Conservation (phyloP, 2,797 vertebrate species). For the Eupleurogrammus muticus region DNA sequence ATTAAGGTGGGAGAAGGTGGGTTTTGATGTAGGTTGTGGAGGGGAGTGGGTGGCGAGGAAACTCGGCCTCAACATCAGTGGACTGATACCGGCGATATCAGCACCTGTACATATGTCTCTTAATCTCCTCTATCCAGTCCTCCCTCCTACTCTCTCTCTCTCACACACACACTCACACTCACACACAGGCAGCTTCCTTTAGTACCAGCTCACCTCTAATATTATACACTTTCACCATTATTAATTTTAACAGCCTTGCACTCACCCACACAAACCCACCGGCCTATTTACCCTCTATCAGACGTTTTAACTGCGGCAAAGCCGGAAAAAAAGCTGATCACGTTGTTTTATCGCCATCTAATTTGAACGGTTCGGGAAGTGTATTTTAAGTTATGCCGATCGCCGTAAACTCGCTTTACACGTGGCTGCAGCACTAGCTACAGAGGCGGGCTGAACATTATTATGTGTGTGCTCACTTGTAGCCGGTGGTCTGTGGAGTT, state of each 20-base stretch:
- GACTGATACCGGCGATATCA: slow-evolving; percentile 89
- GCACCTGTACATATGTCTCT: slow-evolving; percentile 90
- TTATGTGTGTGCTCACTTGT: not conserved
- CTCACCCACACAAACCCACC: slow-evolving; percentile 18
- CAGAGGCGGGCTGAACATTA: slow-evolving; percentile 2
- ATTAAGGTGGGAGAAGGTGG: slow-evolving; percentile 53
- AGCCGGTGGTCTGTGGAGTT: not conserved
- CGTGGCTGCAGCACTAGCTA: not conserved
- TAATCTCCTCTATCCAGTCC: slow-evolving; percentile 82
- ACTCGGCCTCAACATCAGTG: slow-evolving; percentile 88
- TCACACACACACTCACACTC: slow-evolving; percentile 14
- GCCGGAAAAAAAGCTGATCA: not conserved
- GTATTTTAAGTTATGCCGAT: not conserved
- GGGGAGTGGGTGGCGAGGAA: slow-evolving; percentile 79
- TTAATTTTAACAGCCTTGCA: slow-evolving; percentile 22
- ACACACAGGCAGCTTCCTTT: slow-evolving; percentile 20
- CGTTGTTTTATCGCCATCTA: not conserved
- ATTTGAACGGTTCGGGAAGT: slow-evolving; percentile 1
- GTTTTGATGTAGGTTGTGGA: slow-evolving; percentile 48
- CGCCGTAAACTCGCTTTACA: not conserved
- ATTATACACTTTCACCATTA: slow-evolving; percentile 19
- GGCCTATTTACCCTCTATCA: slow-evolving; percentile 13
- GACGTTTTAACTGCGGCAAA: slow-evolving; percentile 7
- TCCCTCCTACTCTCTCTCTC: slow-evolving; percentile 14
- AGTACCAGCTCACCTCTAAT: slow-evolving; percentile 29